Conservation (phyloP, 2,113 vertebrate species). For the Menidia beryllina region DNA sequence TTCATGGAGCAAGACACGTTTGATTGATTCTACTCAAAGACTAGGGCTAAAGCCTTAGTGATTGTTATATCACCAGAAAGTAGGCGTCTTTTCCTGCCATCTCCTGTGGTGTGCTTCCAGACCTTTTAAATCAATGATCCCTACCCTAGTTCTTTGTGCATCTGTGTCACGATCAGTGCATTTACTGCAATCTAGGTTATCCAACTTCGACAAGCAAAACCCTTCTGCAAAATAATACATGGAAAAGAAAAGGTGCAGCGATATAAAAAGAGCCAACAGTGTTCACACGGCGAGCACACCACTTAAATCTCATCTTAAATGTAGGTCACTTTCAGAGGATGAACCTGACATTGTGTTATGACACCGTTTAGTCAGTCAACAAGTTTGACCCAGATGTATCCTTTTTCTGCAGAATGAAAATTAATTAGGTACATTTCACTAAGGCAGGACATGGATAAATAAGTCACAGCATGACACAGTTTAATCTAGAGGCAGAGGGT, state of each 20-base stretch:
- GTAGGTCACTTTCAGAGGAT: slow-evolving; percentile 32
- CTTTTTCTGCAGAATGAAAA: neutral
- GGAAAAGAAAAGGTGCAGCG: slow-evolving; percentile 2
- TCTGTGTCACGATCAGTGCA: neutral
- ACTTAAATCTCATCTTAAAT: slow-evolving; percentile 4
- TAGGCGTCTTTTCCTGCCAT: slow-evolving; percentile 1
- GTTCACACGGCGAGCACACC: neutral
- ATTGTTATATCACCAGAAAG: slow-evolving; percentile 27
- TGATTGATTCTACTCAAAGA: neutral
- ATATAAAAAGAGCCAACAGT: neutral
- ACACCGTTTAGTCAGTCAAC: slow-evolving; percentile 1
- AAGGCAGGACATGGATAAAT: neutral
- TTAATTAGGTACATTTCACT: neutral
- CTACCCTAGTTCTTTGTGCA: neutral
- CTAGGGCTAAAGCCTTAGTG: neutral
- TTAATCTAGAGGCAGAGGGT: neutral
- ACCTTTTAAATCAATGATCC: neutral
- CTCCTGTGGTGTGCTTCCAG: neutral
- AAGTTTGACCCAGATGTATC: slow-evolving; percentile 4
- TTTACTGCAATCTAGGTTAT: neutral
- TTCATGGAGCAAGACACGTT: neutral
- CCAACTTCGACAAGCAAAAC: neutral
- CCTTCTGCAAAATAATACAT: neutral
- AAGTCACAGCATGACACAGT: neutral
- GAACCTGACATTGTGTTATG: slow-evolving; percentile 7